Percentiles rank a stretch among this genome's conserved stretches.
phyloP scores from a whole-genome alignment of 2,888 invertebrate species.

The Cryptus viduatorius region DNA sequence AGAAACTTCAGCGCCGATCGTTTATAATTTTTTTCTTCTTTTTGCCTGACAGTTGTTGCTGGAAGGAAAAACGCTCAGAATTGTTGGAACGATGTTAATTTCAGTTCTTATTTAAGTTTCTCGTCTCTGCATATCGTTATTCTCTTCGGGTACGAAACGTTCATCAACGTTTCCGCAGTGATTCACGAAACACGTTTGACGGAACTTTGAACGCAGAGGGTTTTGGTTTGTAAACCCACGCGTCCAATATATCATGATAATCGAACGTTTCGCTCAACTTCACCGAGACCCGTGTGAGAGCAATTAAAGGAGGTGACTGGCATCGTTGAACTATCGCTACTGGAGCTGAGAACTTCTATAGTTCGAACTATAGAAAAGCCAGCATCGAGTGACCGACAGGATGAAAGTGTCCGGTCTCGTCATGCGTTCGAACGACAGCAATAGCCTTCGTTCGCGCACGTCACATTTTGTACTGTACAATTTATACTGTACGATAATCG shows the following conservation, averaged over 20 bases:
- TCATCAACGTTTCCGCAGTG: slow-evolving; percentile 6
- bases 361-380: slow-evolving; percentile 20
- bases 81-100: slow-evolving; percentile 17
- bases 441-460: slow-evolving; percentile 51
- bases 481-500: slow-evolving; percentile 57
- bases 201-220: background rate
- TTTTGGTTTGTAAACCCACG: slow-evolving; percentile 1
- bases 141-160: background rate
- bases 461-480: slow-evolving; percentile 50
- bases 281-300: slow-evolving; percentile 58
- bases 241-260: slow-evolving; percentile 25
- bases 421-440: slow-evolving; percentile 54
- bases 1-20: slow-evolving; percentile 5
- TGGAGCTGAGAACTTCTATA: slow-evolving; percentile 25
- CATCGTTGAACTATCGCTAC: slow-evolving; percentile 65
- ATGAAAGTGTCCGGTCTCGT: slow-evolving; percentile 59
- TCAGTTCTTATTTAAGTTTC: slow-evolving; percentile 19
- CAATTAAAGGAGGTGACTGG: slow-evolving; percentile 84
- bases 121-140: background rate
- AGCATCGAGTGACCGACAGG: slow-evolving; percentile 46
- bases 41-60: background rate
- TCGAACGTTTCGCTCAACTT: slow-evolving; percentile 39
- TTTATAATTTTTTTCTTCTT: slow-evolving; percentile 31
- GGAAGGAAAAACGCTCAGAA: slow-evolving; percentile 29
- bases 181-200: slow-evolving; percentile 36